Percentiles rank a stretch among this genome's conserved stretches.
These are phyloP conservation scores for Achroia grisella DNA, from an alignment of 1,140 invertebrate species.

Conservation along the genomic window DNA sequence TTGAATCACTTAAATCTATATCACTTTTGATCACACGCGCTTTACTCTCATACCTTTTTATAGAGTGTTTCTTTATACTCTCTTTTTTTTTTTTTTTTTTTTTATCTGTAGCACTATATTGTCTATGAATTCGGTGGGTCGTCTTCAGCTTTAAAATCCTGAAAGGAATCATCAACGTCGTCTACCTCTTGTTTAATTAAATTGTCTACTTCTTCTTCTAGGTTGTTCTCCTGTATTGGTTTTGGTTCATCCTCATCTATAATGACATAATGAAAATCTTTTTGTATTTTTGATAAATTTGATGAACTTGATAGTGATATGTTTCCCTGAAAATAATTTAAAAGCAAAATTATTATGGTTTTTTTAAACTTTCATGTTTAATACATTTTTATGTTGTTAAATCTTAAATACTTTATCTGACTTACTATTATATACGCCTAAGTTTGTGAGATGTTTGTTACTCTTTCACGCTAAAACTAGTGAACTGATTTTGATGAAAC, in stretches of 20 bases:
- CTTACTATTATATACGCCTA: too few species aligned
- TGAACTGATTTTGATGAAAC: too few species aligned
- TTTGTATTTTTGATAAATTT: not conserved
- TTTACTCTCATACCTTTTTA: conserved; percentile 11
- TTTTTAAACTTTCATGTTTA: too few species aligned
- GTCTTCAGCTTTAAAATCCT: not conserved
- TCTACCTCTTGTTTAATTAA: conserved; percentile 7
- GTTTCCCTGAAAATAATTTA: too few species aligned
- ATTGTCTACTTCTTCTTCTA: not conserved
- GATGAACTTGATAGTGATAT: not conserved
- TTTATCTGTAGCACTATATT: conserved; percentile 1
- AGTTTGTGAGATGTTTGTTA: too few species aligned
- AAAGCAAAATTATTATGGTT: too few species aligned
- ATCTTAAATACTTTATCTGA: too few species aligned
- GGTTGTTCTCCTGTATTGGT: not conserved
- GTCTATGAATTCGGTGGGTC: not conserved
- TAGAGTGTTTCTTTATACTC: not conserved
- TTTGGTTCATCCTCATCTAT: not conserved
- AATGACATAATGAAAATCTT: not conserved
- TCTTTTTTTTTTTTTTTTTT: too few species aligned
- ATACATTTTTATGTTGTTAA: too few species aligned
- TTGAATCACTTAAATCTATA: conserved; percentile 6
- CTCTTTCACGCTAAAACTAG: too few species aligned
- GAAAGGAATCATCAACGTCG: conserved; percentile 1
- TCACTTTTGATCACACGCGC: conserved; percentile 1